Evolutionary conservation across 1,140 invertebrate species (phyloP), one percentile per base, ranked within the genome.

Genomic region (Cherax destructor): DNA sequence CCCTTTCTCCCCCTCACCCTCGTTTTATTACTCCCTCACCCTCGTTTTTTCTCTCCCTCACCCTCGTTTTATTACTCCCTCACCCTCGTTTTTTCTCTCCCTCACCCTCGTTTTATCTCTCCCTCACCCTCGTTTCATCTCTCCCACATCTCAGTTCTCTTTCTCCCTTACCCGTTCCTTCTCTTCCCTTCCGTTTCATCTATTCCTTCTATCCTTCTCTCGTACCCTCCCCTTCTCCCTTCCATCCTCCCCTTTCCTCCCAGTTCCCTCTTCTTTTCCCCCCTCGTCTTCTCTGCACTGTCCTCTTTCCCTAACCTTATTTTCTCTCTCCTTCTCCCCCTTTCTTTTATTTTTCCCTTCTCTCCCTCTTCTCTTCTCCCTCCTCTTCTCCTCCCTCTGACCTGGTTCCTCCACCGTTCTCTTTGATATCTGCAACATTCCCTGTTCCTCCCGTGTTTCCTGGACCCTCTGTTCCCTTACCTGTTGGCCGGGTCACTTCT

Each of bases 121-220:
- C 21, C 9, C 72, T 76, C 72, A 24, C 72, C 21, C 21, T 76
- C 72, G 9, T 41, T 76, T 41, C 4, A 2, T 76, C 72, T 21
- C 21, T 76, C 21, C 41, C 65, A 41, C 81, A 65, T 56, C 65
- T 9, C 30, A 21, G 18, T 59, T n/a, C 10, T 47, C 30, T 47
- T 30, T 30, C 81, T 30, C 81, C 65, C 81, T 84, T 30, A 65
- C 81, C 47, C 65, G 24, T 74, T 72, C 30, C 21, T 77, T 65
- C 77, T 65, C 76, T 79, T 77, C 49, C 24, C 3, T 41, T 87
- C 47, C 59, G 41, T 24, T 16, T 69, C 13, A n/a, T n/a, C 56
- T 13, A 11, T 65, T 41, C 59, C n/a, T 13, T 16, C 61, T 47
- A 18, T 13, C 59, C 18, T 65, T 18, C 30, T 41, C 30, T 2